Base-by-base conservation (phyloP, 2,888 invertebrate genomes). In the Silvanus unidentatus region DNA sequence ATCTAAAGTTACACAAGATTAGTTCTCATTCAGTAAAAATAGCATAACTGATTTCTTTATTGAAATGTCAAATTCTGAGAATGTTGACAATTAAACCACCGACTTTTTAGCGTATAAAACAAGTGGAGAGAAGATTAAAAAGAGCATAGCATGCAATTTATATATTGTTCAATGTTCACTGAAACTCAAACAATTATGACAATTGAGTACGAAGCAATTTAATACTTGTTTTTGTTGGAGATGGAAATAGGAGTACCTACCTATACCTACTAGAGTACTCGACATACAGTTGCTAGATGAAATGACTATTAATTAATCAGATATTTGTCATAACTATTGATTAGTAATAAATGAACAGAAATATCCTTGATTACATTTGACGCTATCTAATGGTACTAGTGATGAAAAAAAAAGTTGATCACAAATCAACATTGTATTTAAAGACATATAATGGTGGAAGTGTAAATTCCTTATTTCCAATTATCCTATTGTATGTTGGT, bases 21-120 rank as follows among this genome's bases (percentile, higher is more conserved):
- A 58, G 57, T 57, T 57, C 51, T 44, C 53, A 45, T 51, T 35
- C 44, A 47, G 49, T 42, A 57, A 55, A 60, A 57, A 56, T 59
- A 54, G 53, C 56, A 55, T 51, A 59, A 61, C 58, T 46, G 56
- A 58, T 58, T 52, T 49, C 52, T 55, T 53, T 54, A 61, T 61
- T 59, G 58, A 59, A 59, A 59, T 59, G 59, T 59, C 59, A 58
- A 57, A 57, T 61, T 59, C 57, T 48, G 28, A 50, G 57, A 60
- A 60, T 43, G 53, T 59, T 51, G 53, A 58, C 55, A 58, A 52
- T 48, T 32, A 36, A 43, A 46, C 44, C 40, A 8, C 22, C 8
- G 8, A 22, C 43, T 45, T 44, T 42, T 40, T 16, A 22, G 5
- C 8, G 40, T 22, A 11, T 13, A 40, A 45, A 22, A 22, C 22